Base-by-base conservation (phyloP, 2,797 vertebrate genomes). In the Siniperca scherzeri region DNA sequence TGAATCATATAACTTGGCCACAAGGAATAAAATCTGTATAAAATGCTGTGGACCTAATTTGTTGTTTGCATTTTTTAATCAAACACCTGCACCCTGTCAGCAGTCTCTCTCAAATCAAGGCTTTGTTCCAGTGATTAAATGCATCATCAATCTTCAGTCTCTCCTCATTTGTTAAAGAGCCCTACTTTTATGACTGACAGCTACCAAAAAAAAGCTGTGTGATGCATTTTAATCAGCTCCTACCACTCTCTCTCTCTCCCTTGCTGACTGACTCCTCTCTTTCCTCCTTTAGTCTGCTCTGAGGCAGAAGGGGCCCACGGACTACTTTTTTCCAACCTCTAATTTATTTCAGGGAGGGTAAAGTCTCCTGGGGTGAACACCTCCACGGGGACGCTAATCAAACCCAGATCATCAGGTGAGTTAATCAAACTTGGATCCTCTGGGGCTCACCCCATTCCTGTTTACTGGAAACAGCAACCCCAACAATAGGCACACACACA, bases 391-490 rank as follows among this genome's bases (percentile, higher is more conserved):
- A 83, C 61, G 5, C 73, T 83, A 91, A 94, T 94, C 89, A 94
- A 92, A 91, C 70, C 55, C 71, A 85, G 82, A 57, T 86, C 89
- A 83, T 91, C 88, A 89, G 81, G 90, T 89, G 91, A 92, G 87
- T 80, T 92, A 86, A 90, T 93, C 88, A 92, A 86, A 91, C 87
- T 36, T 38, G 57, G 65, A 70, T 87, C 89, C 90, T 86, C 85
- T 38, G 77, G 81, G 85, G 80, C 48, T 88, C 67, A 65, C 64
- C 53, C 64, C 56, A 60, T 85, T 82, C 84, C 83, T 93, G 92
- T 93, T 94, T 91, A 93, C 86, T 92, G 87, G 93, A 93, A 95
- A 94, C 88, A 87, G 75, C 90, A 57, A 69, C 19, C 75, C 73
- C 68, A 61, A 72, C 61, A 50, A 55, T 21, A 48, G 55, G 53